Base-by-base conservation (phyloP, 2,113 vertebrate species). In the Benitochromis conjunctus region DNA sequence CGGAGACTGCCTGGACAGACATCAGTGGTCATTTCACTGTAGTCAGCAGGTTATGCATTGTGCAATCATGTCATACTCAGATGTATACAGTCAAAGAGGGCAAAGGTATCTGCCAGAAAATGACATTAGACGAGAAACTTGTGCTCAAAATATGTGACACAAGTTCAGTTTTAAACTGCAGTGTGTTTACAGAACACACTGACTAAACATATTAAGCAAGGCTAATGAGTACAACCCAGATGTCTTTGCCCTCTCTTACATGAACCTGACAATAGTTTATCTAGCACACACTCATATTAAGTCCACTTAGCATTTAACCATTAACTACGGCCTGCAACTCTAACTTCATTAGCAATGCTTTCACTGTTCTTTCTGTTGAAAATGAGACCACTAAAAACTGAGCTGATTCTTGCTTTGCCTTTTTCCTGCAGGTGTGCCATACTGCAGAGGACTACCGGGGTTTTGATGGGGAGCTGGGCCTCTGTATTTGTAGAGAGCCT, bases 21-120 rank as follows among this genome's bases (percentile, higher is more conserved):
- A 91, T 12, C 96, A 96, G 53, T 99, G 98, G 98, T 81, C 11
- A 13, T 94, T 78, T 7, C 95, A 98, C 89, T 99, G 98, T 81
- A 93, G 95, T 31, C 86, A 95, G 0, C 95, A 99, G 97, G 98
- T 98, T 21, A 53, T 90, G 55, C 36, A 34, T 80, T 57, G 43
- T 57, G 13, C 34, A 58, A 79, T 46, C 53, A 57, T 38, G 46
- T 54, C 60, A 81, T 41, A 85, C 79, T 88, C 38, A 58, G 5
- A 85, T 55, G 53, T 38, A 85, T 71, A 57, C 76, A 79, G 43
- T 36, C 19, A 36, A 93, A 90, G 53, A 84, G 86, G 79, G 57
- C 57, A 93, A 91, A 94, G 90, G 86, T 86, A 24, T 79, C 2
- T 0, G 5, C 41, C 53, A 84, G 14, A 82, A 64, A 88, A 56